A percentile compares a stretch with the other conserved stretches of the same genome.
Conservation (phyloP, 35 echinoderm and acorn worm species). For the Apostichopus japonicus region DNA sequence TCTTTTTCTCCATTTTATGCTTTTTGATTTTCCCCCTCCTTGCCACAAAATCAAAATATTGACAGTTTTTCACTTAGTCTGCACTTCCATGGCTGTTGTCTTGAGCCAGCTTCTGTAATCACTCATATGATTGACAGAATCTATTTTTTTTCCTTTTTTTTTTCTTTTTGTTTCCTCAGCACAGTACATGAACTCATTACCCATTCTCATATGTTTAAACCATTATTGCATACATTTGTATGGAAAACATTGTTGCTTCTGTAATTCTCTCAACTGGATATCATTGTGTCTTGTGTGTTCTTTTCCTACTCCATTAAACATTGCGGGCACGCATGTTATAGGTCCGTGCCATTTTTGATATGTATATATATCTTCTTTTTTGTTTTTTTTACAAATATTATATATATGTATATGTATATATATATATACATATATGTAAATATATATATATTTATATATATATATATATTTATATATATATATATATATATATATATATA, state of each 20-base stretch:
- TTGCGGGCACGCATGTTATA: conserved; percentile 50
- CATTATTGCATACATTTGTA: conserved; percentile 65
- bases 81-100: conserved; percentile 57
- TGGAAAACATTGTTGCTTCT: conserved; percentile 70
- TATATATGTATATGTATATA: neutral
- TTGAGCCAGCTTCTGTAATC: conserved; percentile 60
- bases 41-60: conserved; percentile 56
- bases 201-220: conserved; percentile 69
- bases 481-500: too few species aligned
- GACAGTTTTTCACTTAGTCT: conserved; percentile 50
- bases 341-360: conserved; percentile 24
- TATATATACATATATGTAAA: neutral
- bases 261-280: conserved; percentile 52
- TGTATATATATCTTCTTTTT: conserved; percentile 2
- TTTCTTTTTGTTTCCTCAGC: conserved; percentile 59
- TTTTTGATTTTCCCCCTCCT: conserved; percentile 56
- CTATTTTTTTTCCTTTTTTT: neutral
- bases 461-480: conserved; percentile 3
- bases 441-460: neutral
- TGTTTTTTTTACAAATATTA: conserved; percentile 22
- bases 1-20: conserved; percentile 41
- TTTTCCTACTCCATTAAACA: conserved; percentile 64
- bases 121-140: conserved; percentile 55
- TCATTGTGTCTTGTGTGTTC: conserved; percentile 63
- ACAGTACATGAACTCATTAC: conserved; percentile 67